These are phyloP conservation scores for Serrognathus titanus DNA, from an alignment of 2,888 invertebrate genomes.

Conservation along the genomic window DNA sequence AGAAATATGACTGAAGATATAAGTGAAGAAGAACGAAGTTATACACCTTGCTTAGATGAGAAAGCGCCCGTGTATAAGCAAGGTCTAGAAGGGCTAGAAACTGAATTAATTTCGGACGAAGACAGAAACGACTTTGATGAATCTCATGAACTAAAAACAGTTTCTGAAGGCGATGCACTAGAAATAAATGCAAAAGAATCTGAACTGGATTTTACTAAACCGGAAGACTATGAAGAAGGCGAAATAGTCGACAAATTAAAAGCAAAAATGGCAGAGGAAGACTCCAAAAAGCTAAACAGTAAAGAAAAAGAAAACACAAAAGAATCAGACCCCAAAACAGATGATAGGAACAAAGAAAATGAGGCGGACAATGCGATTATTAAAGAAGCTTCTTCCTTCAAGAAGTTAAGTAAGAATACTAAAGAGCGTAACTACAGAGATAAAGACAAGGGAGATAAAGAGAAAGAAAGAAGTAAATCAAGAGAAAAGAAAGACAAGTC, in stretches of 20 bases:
- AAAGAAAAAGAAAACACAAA: constrained; percentile 45
- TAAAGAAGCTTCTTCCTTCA: constrained; percentile 59
- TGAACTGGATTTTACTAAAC: constrained; percentile 46
- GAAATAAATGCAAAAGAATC: constrained; percentile 50
- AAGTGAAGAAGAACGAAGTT: constrained; percentile 66
- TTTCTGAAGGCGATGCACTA: constrained; percentile 47
- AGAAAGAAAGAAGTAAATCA: constrained; percentile 44
- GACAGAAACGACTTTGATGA: constrained; percentile 66
- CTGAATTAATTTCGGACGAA: constrained; percentile 73
- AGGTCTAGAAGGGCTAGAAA: constrained; percentile 58
- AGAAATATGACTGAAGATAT: constrained; percentile 61
- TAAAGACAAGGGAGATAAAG: constrained; percentile 48
- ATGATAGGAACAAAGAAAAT: constrained; percentile 50
- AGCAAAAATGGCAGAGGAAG: constrained; percentile 39
- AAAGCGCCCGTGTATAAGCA: constrained; percentile 36
- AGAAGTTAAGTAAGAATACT: constrained; percentile 73
- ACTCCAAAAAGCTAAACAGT: constrained; percentile 46
- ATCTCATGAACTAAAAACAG: constrained; percentile 46
- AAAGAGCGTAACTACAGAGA: constrained; percentile 78
- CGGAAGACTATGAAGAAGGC: constrained; percentile 56
- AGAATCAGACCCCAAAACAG: constrained; percentile 54
- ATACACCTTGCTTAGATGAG: constrained; percentile 71
- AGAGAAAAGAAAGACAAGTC: constrained; percentile 39
- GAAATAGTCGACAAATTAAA: constrained; percentile 54
- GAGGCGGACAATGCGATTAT: constrained; percentile 18